phyloP scores from a whole-genome alignment of 2,797 vertebrate species.

The Scolopax bukidnonensis region DNA sequence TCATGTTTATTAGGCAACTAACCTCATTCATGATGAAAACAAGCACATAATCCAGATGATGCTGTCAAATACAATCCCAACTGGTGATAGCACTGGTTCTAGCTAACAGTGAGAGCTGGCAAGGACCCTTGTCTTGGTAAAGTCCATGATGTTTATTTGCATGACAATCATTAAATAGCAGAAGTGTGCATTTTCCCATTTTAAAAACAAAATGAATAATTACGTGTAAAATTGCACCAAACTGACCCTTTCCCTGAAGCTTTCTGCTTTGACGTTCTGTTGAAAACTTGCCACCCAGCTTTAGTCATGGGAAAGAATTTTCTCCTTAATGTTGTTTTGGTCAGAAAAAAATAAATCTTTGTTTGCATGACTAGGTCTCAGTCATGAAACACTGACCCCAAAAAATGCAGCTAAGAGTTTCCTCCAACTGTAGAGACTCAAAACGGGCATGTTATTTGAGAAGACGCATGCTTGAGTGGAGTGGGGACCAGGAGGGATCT shows the following conservation, averaged over 20 bases:
- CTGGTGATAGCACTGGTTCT: neutral
- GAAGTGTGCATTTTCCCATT: neutral
- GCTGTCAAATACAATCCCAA: neutral
- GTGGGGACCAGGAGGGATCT: neutral
- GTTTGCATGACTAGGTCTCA: constrained; percentile 66
- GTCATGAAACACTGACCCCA: constrained; percentile 64
- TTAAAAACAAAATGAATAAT: neutral
- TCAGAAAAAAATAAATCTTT: constrained; percentile 60
- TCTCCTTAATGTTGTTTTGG: constrained; percentile 52
- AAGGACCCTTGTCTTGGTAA: neutral
- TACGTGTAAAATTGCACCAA: neutral
- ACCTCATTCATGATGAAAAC: neutral
- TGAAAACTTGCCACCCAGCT: constrained; percentile 9
- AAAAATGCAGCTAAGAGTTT: constrained; percentile 10
- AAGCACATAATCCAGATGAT: neutral
- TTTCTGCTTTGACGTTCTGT: neutral
- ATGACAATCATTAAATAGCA: neutral
- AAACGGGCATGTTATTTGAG: neutral
- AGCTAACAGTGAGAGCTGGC: neutral
- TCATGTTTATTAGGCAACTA: neutral
- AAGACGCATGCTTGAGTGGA: neutral
- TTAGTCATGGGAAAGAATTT: constrained; percentile 59
- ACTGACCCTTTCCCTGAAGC: neutral
- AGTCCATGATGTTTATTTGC: neutral
- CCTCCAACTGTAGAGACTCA: neutral